Percentiles rank a stretch among this genome's conserved stretches.
phyloP scores from a whole-genome alignment of 2,888 invertebrate species.

The Brachypalpus laphriformis region DNA sequence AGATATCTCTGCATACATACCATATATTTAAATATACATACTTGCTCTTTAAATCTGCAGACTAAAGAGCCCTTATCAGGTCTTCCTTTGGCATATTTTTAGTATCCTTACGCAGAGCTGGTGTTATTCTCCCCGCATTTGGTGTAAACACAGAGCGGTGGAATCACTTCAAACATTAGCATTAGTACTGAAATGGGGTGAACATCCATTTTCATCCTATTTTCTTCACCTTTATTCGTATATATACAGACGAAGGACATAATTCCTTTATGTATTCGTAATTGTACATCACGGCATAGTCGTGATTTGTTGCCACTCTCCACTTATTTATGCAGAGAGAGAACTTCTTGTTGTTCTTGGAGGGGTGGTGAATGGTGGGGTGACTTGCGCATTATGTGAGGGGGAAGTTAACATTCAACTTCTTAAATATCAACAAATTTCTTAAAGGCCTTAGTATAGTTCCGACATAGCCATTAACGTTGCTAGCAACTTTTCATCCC shows the following conservation, averaged over 20 bases:
- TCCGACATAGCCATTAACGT: not conserved
- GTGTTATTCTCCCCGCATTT: conserved; percentile 10
- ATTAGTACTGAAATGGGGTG: conserved; percentile 30
- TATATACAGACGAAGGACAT: not conserved
- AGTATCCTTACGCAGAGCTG: conserved; percentile 10
- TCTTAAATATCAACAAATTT: not conserved
- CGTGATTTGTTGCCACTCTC: conserved; percentile 8
- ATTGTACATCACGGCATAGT: conserved; percentile 1
- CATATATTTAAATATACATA: not conserved
- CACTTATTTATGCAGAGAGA: not conserved
- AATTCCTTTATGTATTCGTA: not conserved
- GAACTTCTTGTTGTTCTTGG: not conserved
- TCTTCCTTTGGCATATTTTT: not conserved
- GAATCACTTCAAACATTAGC: conserved; percentile 34
- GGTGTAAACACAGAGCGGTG: conserved; percentile 1
- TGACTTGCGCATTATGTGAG: not conserved
- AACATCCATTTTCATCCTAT: conserved; percentile 27
- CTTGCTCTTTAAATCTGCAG: not conserved
- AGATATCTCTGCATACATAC: not conserved
- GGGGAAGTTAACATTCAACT: not conserved
- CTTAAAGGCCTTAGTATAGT: not conserved
- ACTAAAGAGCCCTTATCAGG: not conserved
- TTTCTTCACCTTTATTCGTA: not conserved
- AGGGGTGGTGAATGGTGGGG: not conserved
- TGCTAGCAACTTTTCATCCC: too few species aligned